These are phyloP conservation scores for Antheraea pernyi DNA, from an alignment of 1,140 invertebrate genomes.

Conservation along the genomic window DNA sequence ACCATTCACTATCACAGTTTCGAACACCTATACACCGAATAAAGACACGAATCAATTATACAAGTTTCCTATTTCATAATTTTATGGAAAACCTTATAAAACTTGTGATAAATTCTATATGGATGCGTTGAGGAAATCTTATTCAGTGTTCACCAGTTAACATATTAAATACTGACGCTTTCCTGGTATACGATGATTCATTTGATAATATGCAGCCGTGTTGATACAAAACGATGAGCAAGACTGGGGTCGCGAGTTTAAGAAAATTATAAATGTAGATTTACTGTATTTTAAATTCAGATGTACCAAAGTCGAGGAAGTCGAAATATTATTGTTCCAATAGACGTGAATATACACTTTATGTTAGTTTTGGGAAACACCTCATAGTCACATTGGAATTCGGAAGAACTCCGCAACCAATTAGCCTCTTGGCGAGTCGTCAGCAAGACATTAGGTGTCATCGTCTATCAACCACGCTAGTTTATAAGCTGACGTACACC, in stretches of 20 bases:
- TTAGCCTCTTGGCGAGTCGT: conserved; percentile 35
- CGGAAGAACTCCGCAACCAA: conserved; percentile 27
- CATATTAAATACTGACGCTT: background rate
- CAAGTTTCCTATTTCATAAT: background rate
- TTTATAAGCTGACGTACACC: conserved; percentile 44
- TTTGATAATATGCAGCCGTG: conserved; percentile 1
- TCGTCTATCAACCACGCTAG: conserved; percentile 33
- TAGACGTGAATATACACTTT: background rate
- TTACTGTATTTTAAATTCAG: background rate
- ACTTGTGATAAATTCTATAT: background rate
- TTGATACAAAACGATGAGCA: background rate
- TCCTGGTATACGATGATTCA: conserved; percentile 1
- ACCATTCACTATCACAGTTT: conserved; percentile 16
- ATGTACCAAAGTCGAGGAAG: background rate
- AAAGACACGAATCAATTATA: background rate
- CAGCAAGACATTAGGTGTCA: conserved; percentile 27
- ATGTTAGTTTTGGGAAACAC: conserved; percentile 38
- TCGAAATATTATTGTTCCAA: background rate
- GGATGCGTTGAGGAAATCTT: background rate
- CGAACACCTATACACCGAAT: background rate
- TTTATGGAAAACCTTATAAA: background rate
- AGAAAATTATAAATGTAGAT: background rate
- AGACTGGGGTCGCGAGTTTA: background rate
- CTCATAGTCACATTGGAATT: conserved; percentile 36
- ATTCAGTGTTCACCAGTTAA: background rate